Evolutionary conservation across 2,888 invertebrate species (phyloP), one percentile per base, ranked within the genome.

Genomic region (Drosophila leonis): DNA sequence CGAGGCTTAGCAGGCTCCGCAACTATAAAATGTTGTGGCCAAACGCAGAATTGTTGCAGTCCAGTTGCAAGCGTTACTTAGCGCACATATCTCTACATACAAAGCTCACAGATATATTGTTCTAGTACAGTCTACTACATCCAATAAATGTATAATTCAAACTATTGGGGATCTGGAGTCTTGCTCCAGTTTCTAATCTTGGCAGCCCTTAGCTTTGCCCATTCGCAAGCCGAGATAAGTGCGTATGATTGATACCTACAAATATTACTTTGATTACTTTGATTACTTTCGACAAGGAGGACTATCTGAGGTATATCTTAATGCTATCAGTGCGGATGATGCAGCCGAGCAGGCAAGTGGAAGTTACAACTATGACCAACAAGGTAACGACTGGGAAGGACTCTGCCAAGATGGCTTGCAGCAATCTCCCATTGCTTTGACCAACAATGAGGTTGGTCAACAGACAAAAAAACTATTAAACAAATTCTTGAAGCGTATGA

Each of bases 321-420:
- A 41, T 18, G 41, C 41, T 10, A 41, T 41, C 55, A n/a, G n/a
- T n/a, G n/a, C n/a, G n/a, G n/a, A n/a, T n/a, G n/a, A n/a, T n/a
- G n/a, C n/a, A n/a, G n/a, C n/a, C n/a, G n/a, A n/a, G n/a, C n/a
- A n/a, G n/a, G n/a, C n/a, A n/a, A n/a, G n/a, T n/a, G n/a, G n/a
- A n/a, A n/a, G n/a, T n/a, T n/a, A n/a, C n/a, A n/a, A n/a, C n/a
- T n/a, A n/a, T n/a, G n/a, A n/a, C n/a, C 12, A 75, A 0, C 82
- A 84, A 44, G 85, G 85, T 8, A 51, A 42, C 2, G 82, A 86
- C 54, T 86, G 85, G 85, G 8, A 13, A 1, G 87, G 87, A 13
- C 44, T 48, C 0, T 86, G 85, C 31, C 33, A 46, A 10, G 60
- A 29, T n/a, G 87, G 84, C 2, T 0, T 8, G 2, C 37, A 9